These are phyloP conservation scores for pig (Sus scrofa) DNA, from an alignment of 2,113 vertebrate species.

Conservation along the genomic window T2T-Sscrofa CM000822.6:83195001-83195500, in stretches of 20 bases:
- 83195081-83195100: neutral
- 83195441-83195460: conserved; percentile 89
- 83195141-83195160: rapidly evolving
- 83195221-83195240: neutral
- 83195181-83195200: rapidly evolving
- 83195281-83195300: rapidly evolving
- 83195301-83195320: neutral
- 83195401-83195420: conserved; percentile 88
- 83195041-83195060: neutral
- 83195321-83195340: neutral
- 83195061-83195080: neutral
- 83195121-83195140: neutral
- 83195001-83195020: no score
- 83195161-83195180: neutral
- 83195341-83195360: rapidly evolving
- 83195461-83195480: conserved; percentile 95
- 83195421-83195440: conserved; percentile 91
- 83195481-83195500: conserved; percentile 96
- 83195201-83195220: neutral
- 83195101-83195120: neutral
- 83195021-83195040: no score
- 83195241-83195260: rapidly evolving
- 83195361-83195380: neutral
- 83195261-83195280: neutral
- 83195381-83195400: neutral